Evolutionary conservation across 2,888 invertebrate genomes (phyloP), one percentile per base, ranked within the genome.

Genomic region (Drosophila nr. perissopoda): DNA sequence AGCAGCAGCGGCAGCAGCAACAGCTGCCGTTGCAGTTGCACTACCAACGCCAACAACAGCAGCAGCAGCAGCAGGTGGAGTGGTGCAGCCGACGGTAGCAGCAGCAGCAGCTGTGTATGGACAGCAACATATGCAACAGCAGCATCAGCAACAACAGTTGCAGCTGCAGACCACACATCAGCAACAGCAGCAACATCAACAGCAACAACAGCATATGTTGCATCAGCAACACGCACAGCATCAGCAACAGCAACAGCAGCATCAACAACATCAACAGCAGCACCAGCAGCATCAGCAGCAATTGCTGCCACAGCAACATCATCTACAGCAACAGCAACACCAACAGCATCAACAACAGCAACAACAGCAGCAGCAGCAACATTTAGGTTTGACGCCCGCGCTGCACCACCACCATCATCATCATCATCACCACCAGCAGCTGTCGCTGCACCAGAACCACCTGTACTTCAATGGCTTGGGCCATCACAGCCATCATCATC

Each of bases 391-490:
- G 25, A 46, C 46, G 4, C 25, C 83, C 80, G 42, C 81, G 25
- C 71, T 72, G n/a, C 70, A 81, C 29, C 42, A 54, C 13, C 70
- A 70, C 1, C 82, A 81, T 8, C 82, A 81, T 5, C 73, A 72
- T 58, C 83, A 84, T 51, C 88, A 88, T 21, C 88, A 88, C 72
- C 88, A 88, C 70, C 88, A 88, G 72, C 88, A 88, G 72, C 61
- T 89, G 79, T 88, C 89, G 73, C 78, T 89, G 79, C 90, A 89
- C 40, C 83, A 88, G 85, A 83, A 87, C 72, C 89, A 90, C 79
- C 81, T 92, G 68, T 92, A 91, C 77, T 92, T 92, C 69, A 91
- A 91, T 64, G 91, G 91, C 60, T 70, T 88, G 94, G 93, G 94
- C 54, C 90, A 82, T 38, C 91, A 90, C 40, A 57, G 40, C 63